Percentiles rank a stretch among this genome's conserved stretches.
Conservation (phyloP, 2,888 invertebrate genomes). For the Ophion costatus region DNA sequence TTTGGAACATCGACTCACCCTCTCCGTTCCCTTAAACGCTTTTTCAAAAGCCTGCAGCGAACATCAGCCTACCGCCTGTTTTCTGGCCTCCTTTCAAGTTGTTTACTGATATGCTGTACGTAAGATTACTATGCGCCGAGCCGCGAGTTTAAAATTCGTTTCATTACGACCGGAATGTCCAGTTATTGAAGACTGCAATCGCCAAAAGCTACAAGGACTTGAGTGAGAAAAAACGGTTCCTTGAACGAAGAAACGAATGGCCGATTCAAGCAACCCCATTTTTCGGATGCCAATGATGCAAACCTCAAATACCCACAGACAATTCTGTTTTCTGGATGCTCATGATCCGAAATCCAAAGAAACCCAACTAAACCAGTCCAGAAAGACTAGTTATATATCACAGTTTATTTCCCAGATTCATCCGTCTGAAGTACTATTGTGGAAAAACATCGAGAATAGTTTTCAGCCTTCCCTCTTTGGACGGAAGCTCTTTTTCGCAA, state of each 20-base stretch:
- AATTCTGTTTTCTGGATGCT: not conserved
- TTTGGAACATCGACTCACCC: conserved; percentile 20
- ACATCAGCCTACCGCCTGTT: not conserved
- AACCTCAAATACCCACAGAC: not conserved
- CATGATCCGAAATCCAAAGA: not conserved
- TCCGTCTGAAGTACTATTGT: not conserved
- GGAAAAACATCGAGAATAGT: not conserved
- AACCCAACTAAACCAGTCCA: not conserved
- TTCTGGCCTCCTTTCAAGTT: not conserved
- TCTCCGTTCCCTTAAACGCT: conserved; percentile 5
- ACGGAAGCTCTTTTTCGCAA: not conserved
- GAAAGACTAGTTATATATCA: not conserved
- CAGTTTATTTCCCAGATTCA: not conserved
- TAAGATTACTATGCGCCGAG: not conserved
- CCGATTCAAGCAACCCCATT: not conserved
- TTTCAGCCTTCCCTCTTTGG: not conserved
- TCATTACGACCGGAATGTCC: no score
- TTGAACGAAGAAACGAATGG: not conserved
- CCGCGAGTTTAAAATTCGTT: no score
- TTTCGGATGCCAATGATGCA: not conserved
- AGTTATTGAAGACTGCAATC: not conserved
- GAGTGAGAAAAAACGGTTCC: not conserved
- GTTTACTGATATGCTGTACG: not conserved
- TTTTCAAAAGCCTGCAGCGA: conserved; percentile 29
- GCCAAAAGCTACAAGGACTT: not conserved